A percentile compares a stretch with the other conserved stretches of the same genome.
Conservation (phyloP, 1,140 invertebrate genomes). For the Psilanteris sp. region DNA sequence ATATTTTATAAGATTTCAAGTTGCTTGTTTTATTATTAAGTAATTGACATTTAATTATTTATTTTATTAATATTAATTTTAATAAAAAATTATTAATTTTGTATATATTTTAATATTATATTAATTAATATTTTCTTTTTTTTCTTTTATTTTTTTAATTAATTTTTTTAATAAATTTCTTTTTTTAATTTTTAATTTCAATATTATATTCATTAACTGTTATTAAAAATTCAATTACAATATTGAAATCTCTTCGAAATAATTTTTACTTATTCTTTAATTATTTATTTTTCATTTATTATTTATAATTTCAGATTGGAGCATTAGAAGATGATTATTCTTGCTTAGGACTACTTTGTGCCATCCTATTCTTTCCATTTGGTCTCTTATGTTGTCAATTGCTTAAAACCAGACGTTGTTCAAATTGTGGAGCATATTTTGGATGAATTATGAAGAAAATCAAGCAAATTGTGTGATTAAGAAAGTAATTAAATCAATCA, state of each 20-base stretch:
- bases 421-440: slow-evolving; percentile 91
- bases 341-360: slow-evolving; percentile 89
- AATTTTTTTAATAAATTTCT: too few species aligned
- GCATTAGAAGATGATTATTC: slow-evolving; percentile 91
- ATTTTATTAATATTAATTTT: slow-evolving; percentile 1
- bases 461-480: neutral
- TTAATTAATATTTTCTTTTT: too few species aligned
- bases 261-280: too few species aligned
- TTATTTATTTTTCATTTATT: too few species aligned
- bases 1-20: too few species aligned
- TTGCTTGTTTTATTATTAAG: too few species aligned
- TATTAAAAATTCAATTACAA: slow-evolving; percentile 21
- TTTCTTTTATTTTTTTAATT: too few species aligned
- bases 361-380: slow-evolving; percentile 91
- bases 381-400: slow-evolving; percentile 90
- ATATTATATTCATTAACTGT: too few species aligned
- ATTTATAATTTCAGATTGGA: slow-evolving; percentile 82
- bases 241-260: too few species aligned
- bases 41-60: slow-evolving; percentile 6
- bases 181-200: too few species aligned
- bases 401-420: slow-evolving; percentile 88
- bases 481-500: neutral
- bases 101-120: too few species aligned
- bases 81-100: slow-evolving; percentile 30
- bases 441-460: slow-evolving; percentile 76